Evolutionary conservation across 2,797 vertebrate species (phyloP).

Genomic region (Triplophysa bombifrons): DNA sequence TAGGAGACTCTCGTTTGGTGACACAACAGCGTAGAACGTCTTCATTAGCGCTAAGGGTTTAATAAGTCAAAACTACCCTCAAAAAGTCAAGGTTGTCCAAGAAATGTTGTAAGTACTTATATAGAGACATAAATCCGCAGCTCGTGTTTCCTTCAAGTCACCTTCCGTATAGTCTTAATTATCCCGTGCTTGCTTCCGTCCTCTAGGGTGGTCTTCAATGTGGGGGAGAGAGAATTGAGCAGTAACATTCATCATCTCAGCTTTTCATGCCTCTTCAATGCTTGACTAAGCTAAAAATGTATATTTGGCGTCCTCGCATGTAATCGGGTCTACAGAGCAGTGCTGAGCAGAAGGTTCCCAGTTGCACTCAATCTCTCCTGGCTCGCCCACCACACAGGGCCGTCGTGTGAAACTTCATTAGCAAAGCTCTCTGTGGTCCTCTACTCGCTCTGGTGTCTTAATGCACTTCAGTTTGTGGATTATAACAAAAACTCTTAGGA

Average conservation of each 20-base stretch:
- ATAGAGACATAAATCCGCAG: slow-evolving; percentile 19
- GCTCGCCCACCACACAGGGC: background rate
- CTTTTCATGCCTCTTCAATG: slow-evolving; percentile 18
- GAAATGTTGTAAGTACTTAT: slow-evolving; percentile 13
- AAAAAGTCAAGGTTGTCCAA: background rate
- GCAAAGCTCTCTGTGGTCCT: background rate
- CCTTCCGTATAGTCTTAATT: slow-evolving; percentile 11
- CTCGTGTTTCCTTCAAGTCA: slow-evolving; percentile 5
- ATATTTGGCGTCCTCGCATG: slow-evolving; percentile 25
- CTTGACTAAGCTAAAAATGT: slow-evolving; percentile 26
- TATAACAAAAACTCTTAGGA: background rate
- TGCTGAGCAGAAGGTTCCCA: background rate
- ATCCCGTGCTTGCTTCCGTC: background rate
- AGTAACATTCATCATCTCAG: slow-evolving; percentile 25
- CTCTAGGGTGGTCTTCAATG: background rate
- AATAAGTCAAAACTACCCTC: slow-evolving; percentile 3
- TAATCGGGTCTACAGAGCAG: background rate
- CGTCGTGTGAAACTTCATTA: background rate
- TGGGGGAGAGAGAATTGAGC: slow-evolving; percentile 21
- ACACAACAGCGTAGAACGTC: slow-evolving; percentile 28
- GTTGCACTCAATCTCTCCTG: slow-evolving; percentile 16
- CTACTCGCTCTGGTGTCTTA: background rate
- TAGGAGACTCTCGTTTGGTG: slow-evolving; percentile 15
- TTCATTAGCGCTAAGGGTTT: slow-evolving; percentile 7
- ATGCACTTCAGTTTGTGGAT: background rate